Evolutionary conservation across 2,888 invertebrate species (phyloP).

Genomic region (Bombylius major): DNA sequence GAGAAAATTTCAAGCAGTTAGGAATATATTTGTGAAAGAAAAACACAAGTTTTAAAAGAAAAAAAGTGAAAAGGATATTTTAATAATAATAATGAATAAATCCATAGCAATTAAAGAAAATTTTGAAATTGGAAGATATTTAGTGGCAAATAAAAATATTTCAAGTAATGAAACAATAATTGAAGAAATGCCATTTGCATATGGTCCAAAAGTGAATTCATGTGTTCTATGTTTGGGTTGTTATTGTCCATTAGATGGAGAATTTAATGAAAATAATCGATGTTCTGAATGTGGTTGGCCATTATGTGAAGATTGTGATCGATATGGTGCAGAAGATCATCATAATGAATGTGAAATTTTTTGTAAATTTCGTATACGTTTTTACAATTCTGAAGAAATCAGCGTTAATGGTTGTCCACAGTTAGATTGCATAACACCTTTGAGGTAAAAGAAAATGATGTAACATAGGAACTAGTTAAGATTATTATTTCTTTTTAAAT

Average conservation of each 20-base stretch:
- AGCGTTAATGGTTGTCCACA: conserved; percentile 42
- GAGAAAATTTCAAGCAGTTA: too few species aligned
- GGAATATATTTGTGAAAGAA: too few species aligned
- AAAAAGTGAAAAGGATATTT: background rate
- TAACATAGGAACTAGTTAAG: too few species aligned
- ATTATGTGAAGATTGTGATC: conserved; percentile 40
- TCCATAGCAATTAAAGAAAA: background rate
- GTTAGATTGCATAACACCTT: conserved; percentile 68
- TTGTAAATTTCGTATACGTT: conserved; percentile 43
- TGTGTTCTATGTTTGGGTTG: conserved; percentile 65
- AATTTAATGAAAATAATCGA: conserved; percentile 33
- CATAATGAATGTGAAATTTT: conserved; percentile 57
- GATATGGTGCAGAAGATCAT: conserved; percentile 39
- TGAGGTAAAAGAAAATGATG: conserved; percentile 42
- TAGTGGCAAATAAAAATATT: background rate
- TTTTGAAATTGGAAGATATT: background rate
- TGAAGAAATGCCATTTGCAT: conserved; percentile 55
- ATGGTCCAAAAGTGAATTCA: conserved; percentile 65
- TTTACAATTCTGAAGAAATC: conserved; percentile 41
- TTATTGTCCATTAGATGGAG: conserved; percentile 41
- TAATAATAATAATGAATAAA: background rate
- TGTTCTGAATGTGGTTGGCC: conserved; percentile 65
- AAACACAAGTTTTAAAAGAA: too few species aligned
- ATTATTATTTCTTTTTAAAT: too few species aligned
- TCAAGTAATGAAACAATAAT: conserved; percentile 46